These are phyloP conservation scores for Sigmodon hispidus DNA, from an alignment of 2,113 vertebrate genomes.

Conservation along the genomic window DNA sequence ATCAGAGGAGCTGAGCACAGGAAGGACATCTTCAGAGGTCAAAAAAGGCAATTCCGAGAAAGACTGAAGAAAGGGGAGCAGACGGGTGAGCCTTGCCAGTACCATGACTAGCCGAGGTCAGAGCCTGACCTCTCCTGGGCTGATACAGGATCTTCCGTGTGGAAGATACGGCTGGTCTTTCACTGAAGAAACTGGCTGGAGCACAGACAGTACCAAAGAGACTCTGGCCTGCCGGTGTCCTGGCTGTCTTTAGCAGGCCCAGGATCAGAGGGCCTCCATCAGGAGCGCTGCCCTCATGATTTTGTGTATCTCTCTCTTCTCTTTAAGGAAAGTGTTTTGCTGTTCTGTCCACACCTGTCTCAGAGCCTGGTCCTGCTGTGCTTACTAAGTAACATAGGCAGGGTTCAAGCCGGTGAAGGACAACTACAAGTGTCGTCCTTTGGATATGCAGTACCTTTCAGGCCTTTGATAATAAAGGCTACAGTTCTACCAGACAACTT, in stretches of 20 bases:
- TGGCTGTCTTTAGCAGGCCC: conserved; percentile 1
- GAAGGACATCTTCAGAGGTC: neutral
- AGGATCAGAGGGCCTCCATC: neutral
- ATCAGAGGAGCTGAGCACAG: neutral
- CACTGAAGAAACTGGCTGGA: neutral
- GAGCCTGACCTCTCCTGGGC: neutral
- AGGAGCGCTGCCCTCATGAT: neutral
- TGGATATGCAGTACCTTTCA: neutral
- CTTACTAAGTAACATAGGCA: neutral
- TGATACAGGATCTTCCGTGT: neutral
- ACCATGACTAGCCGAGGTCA: neutral
- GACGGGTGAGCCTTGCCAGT: neutral
- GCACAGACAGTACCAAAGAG: neutral
- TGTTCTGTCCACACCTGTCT: neutral
- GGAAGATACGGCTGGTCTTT: neutral
- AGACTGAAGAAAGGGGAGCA: neutral
- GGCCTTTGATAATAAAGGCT: neutral
- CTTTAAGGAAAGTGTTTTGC: neutral
- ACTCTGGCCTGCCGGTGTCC: neutral
- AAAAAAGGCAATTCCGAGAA: neutral
- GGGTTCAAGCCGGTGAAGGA: neutral
- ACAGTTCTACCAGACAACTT: neutral
- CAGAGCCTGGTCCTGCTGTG: neutral
- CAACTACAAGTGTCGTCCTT: rapidly evolving
- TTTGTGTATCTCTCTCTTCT: neutral